Conservation (phyloP, 1,140 invertebrate genomes). For the Ectropis grisescens region DNA sequence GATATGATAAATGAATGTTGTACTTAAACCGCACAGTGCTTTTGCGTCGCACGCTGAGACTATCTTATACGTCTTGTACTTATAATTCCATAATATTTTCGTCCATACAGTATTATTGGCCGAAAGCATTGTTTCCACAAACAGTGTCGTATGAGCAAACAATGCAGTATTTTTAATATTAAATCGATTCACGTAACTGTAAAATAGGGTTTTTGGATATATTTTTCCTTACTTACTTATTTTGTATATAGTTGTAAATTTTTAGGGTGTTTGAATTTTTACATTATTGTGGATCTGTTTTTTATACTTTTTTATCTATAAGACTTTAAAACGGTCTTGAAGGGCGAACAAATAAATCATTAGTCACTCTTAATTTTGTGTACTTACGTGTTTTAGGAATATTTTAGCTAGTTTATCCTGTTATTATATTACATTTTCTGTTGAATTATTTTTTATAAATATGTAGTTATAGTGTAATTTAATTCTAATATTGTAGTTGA, state of each 20-base stretch:
- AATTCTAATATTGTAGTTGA: constrained; percentile 18
- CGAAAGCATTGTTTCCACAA: constrained; percentile 17
- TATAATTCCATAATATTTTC: constrained; percentile 10
- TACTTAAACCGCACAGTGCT: constrained; percentile 22
- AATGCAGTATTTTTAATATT: constrained; percentile 51
- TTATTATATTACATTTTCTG: constrained; percentile 1
- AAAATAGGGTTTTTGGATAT: constrained; percentile 50
- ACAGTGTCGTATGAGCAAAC: constrained; percentile 28
- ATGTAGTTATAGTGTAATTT: constrained; percentile 5
- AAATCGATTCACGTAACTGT: constrained; percentile 29
- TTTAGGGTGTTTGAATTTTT: constrained; percentile 41
- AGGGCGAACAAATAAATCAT: constrained; percentile 15
- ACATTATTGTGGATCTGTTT: constrained; percentile 47
- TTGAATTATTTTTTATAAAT: too few relatives aligned
- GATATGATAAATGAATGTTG: too few relatives aligned
- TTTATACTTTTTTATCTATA: constrained; percentile 36
- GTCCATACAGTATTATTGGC: constrained; percentile 15
- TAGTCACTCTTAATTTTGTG: constrained; percentile 14
- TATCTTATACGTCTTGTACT: constrained; percentile 11
- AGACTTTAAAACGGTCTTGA: too few relatives aligned
- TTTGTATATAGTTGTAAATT: constrained; percentile 66
- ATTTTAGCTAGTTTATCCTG: constrained; percentile 3
- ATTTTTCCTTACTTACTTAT: too few relatives aligned
- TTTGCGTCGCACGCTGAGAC: constrained; percentile 15
- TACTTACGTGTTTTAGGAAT: constrained; percentile 21